Conservation (phyloP, 2,797 vertebrate species). For the Odontamblyopus lacepedii region DNA sequence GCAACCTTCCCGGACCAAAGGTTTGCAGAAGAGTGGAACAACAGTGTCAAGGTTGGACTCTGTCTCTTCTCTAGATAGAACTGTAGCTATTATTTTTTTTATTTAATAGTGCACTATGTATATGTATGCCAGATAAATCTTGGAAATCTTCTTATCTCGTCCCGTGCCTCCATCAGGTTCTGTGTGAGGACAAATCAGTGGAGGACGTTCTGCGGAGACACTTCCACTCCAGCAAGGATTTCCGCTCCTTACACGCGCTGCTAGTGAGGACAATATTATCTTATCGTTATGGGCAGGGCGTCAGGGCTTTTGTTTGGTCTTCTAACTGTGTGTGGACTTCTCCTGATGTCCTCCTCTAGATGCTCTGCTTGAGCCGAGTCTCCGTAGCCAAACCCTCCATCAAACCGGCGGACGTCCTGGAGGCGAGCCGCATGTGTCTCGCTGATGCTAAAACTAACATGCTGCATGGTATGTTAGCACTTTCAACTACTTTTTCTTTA, state of each 20-base stretch:
- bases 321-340: background rate
- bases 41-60: constrained; percentile 76
- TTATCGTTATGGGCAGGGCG: background rate
- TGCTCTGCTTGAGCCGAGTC: constrained; percentile 81
- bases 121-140: background rate
- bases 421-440: constrained; percentile 79
- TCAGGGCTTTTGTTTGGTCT: background rate
- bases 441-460: constrained; percentile 87
- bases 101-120: too few species aligned
- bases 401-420: constrained; percentile 80
- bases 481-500: background rate
- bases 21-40: constrained; percentile 89
- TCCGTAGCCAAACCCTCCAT: constrained; percentile 75
- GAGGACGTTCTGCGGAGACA: constrained; percentile 82
- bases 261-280: constrained; percentile 76
- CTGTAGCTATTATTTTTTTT: too few species aligned
- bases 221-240: constrained; percentile 85
- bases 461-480: constrained; percentile 84
- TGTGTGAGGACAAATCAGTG: constrained; percentile 81
- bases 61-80: background rate
- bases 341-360: constrained; percentile 66
- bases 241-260: constrained; percentile 84
- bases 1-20: constrained; percentile 76
- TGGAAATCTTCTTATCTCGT: background rate
- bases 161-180: constrained; percentile 61